Conservation (phyloP, 2,888 invertebrate species). For the Mythimna loreyi region DNA sequence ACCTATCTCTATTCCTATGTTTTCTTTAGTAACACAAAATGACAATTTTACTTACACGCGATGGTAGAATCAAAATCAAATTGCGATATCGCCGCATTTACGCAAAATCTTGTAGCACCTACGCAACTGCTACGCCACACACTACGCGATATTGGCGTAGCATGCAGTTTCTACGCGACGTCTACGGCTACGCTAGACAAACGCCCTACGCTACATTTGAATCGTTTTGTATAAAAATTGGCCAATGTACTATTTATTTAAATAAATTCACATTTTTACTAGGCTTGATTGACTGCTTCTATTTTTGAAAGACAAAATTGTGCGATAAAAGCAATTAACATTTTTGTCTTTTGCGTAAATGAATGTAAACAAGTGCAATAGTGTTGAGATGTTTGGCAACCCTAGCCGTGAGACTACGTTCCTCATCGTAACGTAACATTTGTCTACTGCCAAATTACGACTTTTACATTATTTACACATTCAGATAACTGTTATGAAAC, state of each 20-base stretch:
- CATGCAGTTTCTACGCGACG: not conserved
- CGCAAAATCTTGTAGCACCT: constrained; percentile 1
- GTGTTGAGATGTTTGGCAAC: constrained; percentile 42
- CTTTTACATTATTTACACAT: constrained; percentile 67
- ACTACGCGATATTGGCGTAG: not conserved
- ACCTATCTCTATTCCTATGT: no score
- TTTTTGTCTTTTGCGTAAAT: constrained; percentile 2
- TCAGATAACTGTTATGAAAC: constrained; percentile 56
- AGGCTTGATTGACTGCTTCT: not conserved
- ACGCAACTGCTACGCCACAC: constrained; percentile 2
- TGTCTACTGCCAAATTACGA: constrained; percentile 74
- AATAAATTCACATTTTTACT: not conserved
- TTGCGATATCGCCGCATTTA: not conserved
- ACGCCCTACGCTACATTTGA: not conserved
- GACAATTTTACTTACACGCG: not conserved
- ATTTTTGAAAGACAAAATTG: not conserved
- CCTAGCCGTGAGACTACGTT: constrained; percentile 57
- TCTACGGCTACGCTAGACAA: constrained; percentile 22
- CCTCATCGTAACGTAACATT: constrained; percentile 69
- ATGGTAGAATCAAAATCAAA: not conserved
- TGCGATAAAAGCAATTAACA: not conserved
- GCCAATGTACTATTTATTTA: no score
- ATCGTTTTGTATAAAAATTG: not conserved
- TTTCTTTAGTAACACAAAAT: not conserved
- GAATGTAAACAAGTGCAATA: constrained; percentile 14